These are phyloP conservation scores for Limulus polyphemus DNA, from an alignment of 2,888 invertebrate genomes.

Conservation along the genomic window DNA sequence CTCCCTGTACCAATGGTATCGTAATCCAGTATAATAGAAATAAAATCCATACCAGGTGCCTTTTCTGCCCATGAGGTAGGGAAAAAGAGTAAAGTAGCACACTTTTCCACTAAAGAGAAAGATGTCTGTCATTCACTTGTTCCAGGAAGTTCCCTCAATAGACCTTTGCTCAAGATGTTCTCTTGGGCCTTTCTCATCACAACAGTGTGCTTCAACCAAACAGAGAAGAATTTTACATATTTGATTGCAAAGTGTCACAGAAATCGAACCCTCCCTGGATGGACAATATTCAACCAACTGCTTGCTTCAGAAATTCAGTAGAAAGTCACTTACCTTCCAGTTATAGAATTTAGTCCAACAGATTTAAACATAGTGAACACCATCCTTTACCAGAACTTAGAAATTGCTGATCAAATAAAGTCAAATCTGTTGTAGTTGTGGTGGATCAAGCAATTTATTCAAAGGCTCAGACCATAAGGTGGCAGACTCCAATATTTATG, in stretches of 20 bases:
- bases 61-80: neutral
- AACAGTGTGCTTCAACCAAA: too few species aligned
- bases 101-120: neutral
- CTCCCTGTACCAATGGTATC: constrained; percentile 4
- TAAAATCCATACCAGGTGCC: neutral
- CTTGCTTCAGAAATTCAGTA: too few species aligned
- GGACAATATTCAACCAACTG: too few species aligned
- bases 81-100: neutral
- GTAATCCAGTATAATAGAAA: neutral
- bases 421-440: neutral
- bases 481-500: constrained; percentile 1
- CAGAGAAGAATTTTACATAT: too few species aligned
- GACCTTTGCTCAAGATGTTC: too few species aligned
- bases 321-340: constrained; percentile 10
- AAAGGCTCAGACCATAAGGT: too few species aligned
- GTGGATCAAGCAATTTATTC: constrained; percentile 24
- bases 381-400: neutral
- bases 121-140: neutral
- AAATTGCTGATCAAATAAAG: neutral
- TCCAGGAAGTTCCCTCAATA: neutral
- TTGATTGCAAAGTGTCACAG: too few species aligned
- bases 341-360: constrained; percentile 10
- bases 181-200: too few species aligned
- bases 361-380: constrained; percentile 1
- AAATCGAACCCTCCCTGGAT: too few species aligned